These are phyloP conservation scores for Sebastes oblongus DNA, from an alignment of 2,797 vertebrate genomes.

Conservation along the genomic window DNA sequence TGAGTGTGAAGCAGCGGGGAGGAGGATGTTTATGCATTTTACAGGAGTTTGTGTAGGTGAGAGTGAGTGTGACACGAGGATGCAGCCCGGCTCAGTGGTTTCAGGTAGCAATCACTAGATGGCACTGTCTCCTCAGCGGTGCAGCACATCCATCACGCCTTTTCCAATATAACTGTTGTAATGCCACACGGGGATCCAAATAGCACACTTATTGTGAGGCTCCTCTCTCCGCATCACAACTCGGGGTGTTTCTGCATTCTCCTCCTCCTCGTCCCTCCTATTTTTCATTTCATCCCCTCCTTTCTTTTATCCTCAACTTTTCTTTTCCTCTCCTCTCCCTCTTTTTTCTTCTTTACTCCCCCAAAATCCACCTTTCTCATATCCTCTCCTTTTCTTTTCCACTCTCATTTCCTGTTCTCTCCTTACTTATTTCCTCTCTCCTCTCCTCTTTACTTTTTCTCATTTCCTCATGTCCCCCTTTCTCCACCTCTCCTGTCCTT, in stretches of 20 bases:
- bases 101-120: slow-evolving; percentile 36
- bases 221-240: background rate
- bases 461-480: background rate
- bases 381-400: background rate
- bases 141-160: background rate
- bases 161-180: background rate
- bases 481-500: background rate
- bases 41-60: background rate
- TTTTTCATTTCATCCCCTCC: background rate
- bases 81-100: background rate
- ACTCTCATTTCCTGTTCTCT: background rate
- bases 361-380: background rate
- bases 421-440: background rate
- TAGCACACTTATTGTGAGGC: background rate
- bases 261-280: background rate
- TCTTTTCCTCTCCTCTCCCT: background rate
- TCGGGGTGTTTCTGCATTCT: background rate
- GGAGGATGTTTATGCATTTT: slow-evolving; percentile 23
- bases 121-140: slow-evolving; percentile 45
- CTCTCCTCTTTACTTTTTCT: background rate
- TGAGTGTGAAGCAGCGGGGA: slow-evolving; percentile 17
- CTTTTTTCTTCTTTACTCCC: background rate
- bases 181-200: background rate
- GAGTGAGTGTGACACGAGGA: background rate
- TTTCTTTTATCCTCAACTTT: background rate